Evolutionary conservation across 1,140 invertebrate genomes (phyloP).

Genomic region (Aporrectodea caliginosa): DNA sequence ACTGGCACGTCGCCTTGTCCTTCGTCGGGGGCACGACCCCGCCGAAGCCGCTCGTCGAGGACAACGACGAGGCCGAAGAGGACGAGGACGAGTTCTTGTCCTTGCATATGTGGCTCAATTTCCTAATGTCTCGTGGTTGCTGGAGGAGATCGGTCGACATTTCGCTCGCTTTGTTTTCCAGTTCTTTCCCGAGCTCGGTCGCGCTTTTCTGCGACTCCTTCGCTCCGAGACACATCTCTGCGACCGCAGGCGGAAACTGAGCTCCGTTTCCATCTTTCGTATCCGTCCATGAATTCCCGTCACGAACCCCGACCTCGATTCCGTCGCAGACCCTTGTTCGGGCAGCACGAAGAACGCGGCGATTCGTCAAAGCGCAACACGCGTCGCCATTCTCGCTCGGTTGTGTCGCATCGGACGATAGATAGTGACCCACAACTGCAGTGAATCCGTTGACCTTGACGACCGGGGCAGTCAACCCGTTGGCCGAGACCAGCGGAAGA

Average conservation of each 20-base stretch:
- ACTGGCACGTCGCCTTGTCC: conserved; percentile 63
- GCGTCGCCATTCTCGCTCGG: background rate
- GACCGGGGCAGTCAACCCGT: background rate
- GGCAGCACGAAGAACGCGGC: background rate
- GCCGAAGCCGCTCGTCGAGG: no score
- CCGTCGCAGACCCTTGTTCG: background rate
- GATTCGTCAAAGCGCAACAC: background rate
- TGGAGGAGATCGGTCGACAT: background rate
- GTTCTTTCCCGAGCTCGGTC: background rate
- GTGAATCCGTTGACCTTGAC: background rate
- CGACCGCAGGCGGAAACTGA: background rate
- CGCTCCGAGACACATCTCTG: background rate
- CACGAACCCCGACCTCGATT: background rate
- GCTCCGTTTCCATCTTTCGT: background rate
- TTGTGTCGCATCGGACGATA: no score
- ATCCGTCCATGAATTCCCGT: no score
- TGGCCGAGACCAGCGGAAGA: background rate
- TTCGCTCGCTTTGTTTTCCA: background rate
- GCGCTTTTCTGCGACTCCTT: background rate
- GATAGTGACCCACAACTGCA: background rate
- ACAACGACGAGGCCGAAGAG: background rate
- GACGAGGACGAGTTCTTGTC: background rate
- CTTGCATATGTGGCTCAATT: background rate
- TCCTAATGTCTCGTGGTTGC: background rate
- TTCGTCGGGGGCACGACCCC: background rate